These are phyloP conservation scores for Dendropsophus ebraccatus DNA, from an alignment of 2,113 vertebrate genomes.

Conservation along the genomic window DNA sequence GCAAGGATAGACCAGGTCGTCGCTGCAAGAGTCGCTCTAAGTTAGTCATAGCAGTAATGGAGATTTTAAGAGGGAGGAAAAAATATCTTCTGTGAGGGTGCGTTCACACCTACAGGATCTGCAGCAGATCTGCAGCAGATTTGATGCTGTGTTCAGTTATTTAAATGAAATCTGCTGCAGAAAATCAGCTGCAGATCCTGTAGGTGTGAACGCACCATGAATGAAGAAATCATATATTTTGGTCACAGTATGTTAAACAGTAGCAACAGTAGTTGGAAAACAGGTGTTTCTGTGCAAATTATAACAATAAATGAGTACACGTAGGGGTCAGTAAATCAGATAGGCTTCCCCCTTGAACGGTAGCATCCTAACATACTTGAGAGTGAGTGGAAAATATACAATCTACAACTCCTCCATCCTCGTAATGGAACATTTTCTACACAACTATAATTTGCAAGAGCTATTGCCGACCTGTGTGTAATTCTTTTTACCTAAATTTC, in stretches of 20 bases:
- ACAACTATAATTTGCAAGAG: not conserved
- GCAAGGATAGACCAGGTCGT: too few relatives aligned
- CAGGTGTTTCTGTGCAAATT: not conserved
- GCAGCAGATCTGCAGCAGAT: too few relatives aligned
- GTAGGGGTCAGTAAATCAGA: not conserved
- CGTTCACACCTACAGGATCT: too few relatives aligned
- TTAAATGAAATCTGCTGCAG: too few relatives aligned
- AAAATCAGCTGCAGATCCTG: too few relatives aligned
- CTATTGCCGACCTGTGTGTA: not conserved
- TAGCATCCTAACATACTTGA: not conserved
- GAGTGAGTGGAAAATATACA: not conserved
- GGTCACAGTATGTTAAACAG: not conserved
- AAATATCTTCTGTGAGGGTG: too few relatives aligned
- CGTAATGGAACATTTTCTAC: not conserved
- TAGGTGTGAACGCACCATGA: too few relatives aligned
- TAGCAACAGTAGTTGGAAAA: not conserved
- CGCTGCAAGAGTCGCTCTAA: too few relatives aligned
- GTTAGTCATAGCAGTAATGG: too few relatives aligned
- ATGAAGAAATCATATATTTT: too few relatives aligned
- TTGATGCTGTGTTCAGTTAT: too few relatives aligned
- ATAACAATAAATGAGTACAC: not conserved
- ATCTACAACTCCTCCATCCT: not conserved
- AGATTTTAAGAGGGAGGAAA: too few relatives aligned
- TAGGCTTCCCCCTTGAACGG: not conserved
- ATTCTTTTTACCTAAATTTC: slow-evolving; percentile 8